Conservation (phyloP, 2,797 vertebrate genomes). For the Nannoperca australis region DNA sequence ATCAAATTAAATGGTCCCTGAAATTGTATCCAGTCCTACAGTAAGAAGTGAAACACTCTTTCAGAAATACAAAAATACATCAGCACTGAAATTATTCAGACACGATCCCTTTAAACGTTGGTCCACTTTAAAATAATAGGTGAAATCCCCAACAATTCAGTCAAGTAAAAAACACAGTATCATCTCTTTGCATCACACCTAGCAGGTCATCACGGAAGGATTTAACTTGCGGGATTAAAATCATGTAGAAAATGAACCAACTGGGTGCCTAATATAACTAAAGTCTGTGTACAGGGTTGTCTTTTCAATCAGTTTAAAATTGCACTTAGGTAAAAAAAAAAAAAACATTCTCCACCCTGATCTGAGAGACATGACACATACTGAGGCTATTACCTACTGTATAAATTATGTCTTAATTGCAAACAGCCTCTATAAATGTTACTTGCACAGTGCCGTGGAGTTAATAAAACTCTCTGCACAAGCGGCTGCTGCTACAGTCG, state of each 20-base stretch:
- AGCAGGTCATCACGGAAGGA: background rate
- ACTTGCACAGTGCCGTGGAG: background rate
- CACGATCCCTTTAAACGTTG: constrained; percentile 57
- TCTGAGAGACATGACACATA: constrained; percentile 22
- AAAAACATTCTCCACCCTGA: background rate
- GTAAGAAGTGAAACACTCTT: constrained; percentile 30
- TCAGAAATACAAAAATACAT: constrained; percentile 35
- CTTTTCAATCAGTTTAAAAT: constrained; percentile 57
- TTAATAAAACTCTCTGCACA: constrained; percentile 9
- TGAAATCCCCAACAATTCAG: constrained; percentile 52
- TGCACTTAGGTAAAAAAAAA: constrained; percentile 65
- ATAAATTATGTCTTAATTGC: background rate
- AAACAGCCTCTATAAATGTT: constrained; percentile 20
- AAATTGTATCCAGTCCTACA: constrained; percentile 39
- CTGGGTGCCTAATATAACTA: constrained; percentile 5
- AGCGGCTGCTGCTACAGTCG: background rate
- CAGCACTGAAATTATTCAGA: constrained; percentile 59
- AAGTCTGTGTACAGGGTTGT: constrained; percentile 34
- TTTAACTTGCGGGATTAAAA: background rate
- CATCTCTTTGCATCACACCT: constrained; percentile 7
- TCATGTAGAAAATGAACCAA: constrained; percentile 28
- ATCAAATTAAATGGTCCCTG: constrained; percentile 46
- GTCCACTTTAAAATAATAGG: constrained; percentile 30
- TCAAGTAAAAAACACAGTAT: constrained; percentile 44
- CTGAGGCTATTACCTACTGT: background rate